Evolutionary conservation across 2,113 vertebrate species (phyloP).

Genomic region (Aepyceros melampus): DNA sequence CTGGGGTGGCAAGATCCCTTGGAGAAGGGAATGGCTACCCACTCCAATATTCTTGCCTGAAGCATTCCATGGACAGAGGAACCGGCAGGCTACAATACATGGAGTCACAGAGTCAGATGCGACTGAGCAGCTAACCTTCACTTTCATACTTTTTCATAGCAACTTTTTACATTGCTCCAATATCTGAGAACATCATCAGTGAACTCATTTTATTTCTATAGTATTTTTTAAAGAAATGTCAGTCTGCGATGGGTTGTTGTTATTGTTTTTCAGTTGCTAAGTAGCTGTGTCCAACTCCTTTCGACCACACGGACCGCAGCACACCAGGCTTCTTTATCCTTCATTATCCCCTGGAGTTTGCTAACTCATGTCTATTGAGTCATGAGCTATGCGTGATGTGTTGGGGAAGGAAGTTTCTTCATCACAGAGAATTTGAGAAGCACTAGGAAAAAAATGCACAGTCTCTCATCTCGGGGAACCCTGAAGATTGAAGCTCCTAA

Average conservation of each 20-base stretch:
- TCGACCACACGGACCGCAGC: not conserved
- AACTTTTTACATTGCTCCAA: not conserved
- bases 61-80: not conserved
- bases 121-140: not conserved
- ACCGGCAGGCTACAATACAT: not conserved
- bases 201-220: not conserved
- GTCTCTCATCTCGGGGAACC: not conserved
- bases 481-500: not conserved
- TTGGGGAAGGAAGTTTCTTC: not conserved
- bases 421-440: not conserved
- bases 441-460: not conserved
- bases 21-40: not conserved
- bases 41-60: not conserved
- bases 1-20: not conserved
- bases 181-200: not conserved
- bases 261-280: not conserved
- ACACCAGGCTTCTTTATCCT: not conserved
- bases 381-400: not conserved
- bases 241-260: not conserved
- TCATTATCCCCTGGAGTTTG: not conserved
- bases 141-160: not conserved
- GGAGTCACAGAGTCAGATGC: not conserved
- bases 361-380: not conserved
- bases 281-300: not conserved
- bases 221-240: not conserved